A percentile compares a stretch with the other conserved stretches of the same genome.
These are phyloP conservation scores for Apteryx mantelli DNA, from an alignment of 2,113 vertebrate species.

Conservation along the genomic window DNA sequence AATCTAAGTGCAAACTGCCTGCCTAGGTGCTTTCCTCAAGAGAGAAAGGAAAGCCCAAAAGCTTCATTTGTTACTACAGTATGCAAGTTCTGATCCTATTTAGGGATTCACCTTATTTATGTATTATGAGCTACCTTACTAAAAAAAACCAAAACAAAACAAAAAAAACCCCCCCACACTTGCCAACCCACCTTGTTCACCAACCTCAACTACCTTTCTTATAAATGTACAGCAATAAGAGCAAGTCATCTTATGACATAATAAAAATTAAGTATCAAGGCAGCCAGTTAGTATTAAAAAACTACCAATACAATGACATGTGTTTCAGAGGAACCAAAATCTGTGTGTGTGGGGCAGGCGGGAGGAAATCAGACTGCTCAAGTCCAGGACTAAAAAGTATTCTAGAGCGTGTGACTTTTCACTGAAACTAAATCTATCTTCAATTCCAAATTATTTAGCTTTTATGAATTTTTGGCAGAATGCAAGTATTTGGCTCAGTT, in stretches of 20 bases:
- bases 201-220: background rate
- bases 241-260: background rate
- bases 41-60: background rate
- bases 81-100: background rate
- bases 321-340: background rate
- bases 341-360: accelerated
- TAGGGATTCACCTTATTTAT: background rate
- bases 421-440: background rate
- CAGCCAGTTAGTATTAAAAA: background rate
- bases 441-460: background rate
- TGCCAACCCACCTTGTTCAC: background rate
- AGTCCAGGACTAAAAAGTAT: background rate
- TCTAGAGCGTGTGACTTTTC: background rate
- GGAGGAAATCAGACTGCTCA: background rate
- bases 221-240: background rate
- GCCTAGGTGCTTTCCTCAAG: background rate
- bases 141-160: background rate
- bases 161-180: background rate
- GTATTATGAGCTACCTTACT: background rate
- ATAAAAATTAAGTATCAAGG: background rate
- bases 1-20: background rate
- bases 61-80: background rate
- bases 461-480: conserved; percentile 12
- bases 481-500: background rate
- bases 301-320: background rate